These are phyloP conservation scores for Heliconius congener DNA, from an alignment of 1,140 invertebrate genomes.

Conservation along the genomic window DNA sequence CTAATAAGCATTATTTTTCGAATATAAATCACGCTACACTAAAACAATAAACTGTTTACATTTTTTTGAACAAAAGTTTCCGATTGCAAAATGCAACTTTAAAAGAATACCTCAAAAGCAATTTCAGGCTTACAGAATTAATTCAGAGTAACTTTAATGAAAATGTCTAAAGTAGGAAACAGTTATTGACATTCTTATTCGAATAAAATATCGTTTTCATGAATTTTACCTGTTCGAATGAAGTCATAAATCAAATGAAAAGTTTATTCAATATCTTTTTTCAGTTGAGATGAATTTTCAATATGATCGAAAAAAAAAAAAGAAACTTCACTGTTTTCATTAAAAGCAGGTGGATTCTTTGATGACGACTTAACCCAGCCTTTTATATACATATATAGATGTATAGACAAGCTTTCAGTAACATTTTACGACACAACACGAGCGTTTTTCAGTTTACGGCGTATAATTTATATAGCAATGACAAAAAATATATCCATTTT, in stretches of 20 bases:
- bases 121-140: not conserved
- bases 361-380: not conserved
- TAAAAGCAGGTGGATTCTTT: not conserved
- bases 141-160: not conserved
- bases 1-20: too few species aligned
- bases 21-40: not conserved
- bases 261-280: not conserved
- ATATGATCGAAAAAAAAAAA: not conserved
- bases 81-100: not conserved
- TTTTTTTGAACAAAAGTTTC: not conserved
- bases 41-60: not conserved
- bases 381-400: not conserved
- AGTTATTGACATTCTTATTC: not conserved
- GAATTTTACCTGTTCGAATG: not conserved
- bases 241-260: not conserved
- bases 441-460: not conserved
- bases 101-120: not conserved
- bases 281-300: not conserved
- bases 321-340: not conserved
- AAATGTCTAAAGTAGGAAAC: slow-evolving; percentile 4
- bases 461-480: not conserved
- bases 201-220: not conserved
- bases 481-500: not conserved
- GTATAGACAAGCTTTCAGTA: not conserved
- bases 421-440: slow-evolving; percentile 2